Evolutionary conservation across 2,797 vertebrate genomes (phyloP).

Genomic region (Orientallactaga sibirica): DNA sequence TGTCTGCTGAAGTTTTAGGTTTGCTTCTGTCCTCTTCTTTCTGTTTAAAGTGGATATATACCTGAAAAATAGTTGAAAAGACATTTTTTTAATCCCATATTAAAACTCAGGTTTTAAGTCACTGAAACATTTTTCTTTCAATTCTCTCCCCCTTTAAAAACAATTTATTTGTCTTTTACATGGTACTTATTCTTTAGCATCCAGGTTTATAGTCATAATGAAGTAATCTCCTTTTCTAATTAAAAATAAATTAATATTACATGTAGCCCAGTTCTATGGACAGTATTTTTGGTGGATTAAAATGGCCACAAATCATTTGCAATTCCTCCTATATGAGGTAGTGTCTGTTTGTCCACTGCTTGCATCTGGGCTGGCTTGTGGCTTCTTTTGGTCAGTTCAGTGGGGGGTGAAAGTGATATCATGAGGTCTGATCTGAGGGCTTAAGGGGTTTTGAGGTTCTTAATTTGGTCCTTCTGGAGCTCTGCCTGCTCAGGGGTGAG

Average conservation of each 20-base stretch:
- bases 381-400: neutral
- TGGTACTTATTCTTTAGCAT: conserved; percentile 18
- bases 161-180: conserved; percentile 37
- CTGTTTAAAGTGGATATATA: neutral
- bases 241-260: neutral
- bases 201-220: conserved; percentile 70
- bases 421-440: neutral
- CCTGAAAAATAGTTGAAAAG: conserved; percentile 4
- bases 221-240: neutral
- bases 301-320: neutral
- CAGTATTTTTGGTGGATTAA: conserved; percentile 35
- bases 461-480: neutral
- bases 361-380: conserved; percentile 1
- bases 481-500: neutral
- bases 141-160: neutral
- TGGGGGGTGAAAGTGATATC: neutral
- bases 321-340: neutral
- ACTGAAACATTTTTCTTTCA: neutral
- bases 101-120: neutral
- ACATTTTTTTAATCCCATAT: neutral
- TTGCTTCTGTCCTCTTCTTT: neutral
- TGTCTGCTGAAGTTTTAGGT: neutral
- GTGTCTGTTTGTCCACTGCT: neutral
- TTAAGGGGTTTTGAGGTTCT: neutral
- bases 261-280: conserved; percentile 48